These are phyloP conservation scores for Siniperca chuatsi DNA, from an alignment of 2,113 vertebrate genomes.

Conservation along the genomic window DNA sequence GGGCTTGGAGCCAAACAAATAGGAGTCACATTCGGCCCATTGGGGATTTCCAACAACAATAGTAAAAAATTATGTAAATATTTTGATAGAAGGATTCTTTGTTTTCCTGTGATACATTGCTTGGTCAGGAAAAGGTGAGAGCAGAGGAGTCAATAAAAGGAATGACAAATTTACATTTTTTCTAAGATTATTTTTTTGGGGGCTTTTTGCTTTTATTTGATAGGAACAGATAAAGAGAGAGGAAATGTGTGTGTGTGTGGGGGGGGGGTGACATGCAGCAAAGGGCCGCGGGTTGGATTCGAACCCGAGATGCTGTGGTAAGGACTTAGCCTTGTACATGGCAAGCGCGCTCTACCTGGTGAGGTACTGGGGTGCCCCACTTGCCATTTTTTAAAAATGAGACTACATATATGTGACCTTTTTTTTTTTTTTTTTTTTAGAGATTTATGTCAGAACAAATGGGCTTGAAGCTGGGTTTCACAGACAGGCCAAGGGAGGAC, in stretches of 20 bases:
- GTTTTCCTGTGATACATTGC: not conserved
- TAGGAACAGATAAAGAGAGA: too few species aligned
- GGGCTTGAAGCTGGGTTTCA: not conserved
- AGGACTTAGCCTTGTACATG: too few species aligned
- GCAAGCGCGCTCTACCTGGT: too few species aligned
- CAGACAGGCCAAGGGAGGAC: not conserved
- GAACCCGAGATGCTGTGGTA: too few species aligned
- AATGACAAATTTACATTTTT: too few species aligned
- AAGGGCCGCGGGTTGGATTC: too few species aligned
- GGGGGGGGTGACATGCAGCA: too few species aligned
- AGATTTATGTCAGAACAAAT: not conserved
- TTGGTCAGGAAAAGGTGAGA: not conserved
- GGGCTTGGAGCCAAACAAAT: slow-evolving; percentile 29
- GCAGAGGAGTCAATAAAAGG: not conserved
- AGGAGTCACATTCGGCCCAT: not conserved
- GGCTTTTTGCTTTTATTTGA: too few species aligned
- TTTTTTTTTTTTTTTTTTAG: not conserved
- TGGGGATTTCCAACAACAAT: slow-evolving; percentile 22
- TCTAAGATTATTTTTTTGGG: not conserved
- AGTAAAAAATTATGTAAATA: not conserved
- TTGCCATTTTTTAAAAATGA: not conserved
- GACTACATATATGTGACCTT: not conserved
- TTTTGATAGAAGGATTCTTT: not conserved
- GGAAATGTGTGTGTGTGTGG: too few species aligned
- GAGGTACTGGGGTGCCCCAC: too few species aligned